A percentile compares a stretch with the other conserved stretches of the same genome.
phyloP scores from a whole-genome alignment of 2,888 invertebrate species.

The Drosophila tanythrix region DNA sequence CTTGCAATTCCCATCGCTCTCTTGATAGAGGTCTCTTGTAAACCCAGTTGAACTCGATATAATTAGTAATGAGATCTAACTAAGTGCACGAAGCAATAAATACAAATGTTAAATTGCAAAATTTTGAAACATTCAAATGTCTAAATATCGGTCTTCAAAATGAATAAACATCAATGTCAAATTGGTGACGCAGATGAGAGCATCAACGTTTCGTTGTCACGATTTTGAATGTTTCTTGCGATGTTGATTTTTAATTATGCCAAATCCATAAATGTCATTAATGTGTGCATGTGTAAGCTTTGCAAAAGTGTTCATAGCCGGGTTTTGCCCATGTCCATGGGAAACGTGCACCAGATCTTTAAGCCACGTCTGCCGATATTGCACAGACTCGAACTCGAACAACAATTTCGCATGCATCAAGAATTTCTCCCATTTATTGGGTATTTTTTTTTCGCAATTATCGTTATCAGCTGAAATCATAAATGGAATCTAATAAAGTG shows the following conservation, averaged over 20 bases:
- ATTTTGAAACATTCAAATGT: neutral
- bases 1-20: neutral
- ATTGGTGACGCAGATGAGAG: slow-evolving; percentile 2
- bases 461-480: neutral
- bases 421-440: neutral
- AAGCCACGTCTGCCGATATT: slow-evolving; percentile 5
- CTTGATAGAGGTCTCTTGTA: no score
- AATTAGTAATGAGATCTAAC: neutral
- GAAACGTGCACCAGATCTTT: slow-evolving; percentile 52
- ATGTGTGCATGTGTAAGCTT: slow-evolving; percentile 10
- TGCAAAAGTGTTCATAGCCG: slow-evolving; percentile 15
- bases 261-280: slow-evolving; percentile 45
- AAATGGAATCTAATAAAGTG: neutral
- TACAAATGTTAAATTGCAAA: neutral
- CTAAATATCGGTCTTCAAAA: neutral
- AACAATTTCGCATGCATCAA: neutral
- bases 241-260: slow-evolving; percentile 32
- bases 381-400: neutral
- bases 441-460: neutral
- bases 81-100: neutral
- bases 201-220: slow-evolving; percentile 6
- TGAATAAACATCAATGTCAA: neutral
- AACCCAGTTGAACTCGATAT: neutral
- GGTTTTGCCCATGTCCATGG: slow-evolving; percentile 42
- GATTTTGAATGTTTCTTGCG: neutral